These are phyloP conservation scores for Rhagonycha fulva DNA, from an alignment of 2,888 invertebrate species.

Conservation along the genomic window DNA sequence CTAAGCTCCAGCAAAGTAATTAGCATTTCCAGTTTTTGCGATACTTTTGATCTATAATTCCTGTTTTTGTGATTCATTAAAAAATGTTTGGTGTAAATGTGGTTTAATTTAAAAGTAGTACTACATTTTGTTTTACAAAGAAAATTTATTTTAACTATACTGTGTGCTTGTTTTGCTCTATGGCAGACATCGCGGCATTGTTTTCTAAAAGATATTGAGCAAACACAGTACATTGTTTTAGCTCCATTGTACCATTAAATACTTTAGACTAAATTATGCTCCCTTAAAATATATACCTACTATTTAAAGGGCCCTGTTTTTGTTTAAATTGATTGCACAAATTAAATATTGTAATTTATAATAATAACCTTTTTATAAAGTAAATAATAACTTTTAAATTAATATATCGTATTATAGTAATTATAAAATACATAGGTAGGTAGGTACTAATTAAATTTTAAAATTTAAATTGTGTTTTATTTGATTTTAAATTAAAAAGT, in stretches of 20 bases:
- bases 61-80: neutral
- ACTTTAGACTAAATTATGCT: constrained; percentile 15
- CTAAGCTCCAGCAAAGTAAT: neutral
- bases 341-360: neutral
- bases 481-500: neutral
- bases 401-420: too few species aligned
- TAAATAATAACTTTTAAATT: neutral
- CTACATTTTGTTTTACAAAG: neutral
- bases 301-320: neutral
- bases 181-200: constrained; percentile 9
- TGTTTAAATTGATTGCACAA: neutral
- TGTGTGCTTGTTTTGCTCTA: neutral
- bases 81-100: neutral
- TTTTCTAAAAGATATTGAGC: constrained; percentile 18
- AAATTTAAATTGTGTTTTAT: neutral
- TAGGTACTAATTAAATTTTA: too few species aligned
- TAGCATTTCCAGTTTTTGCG: neutral
- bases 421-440: too few species aligned
- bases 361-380: neutral
- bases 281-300: constrained; percentile 3
- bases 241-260: constrained; percentile 7
- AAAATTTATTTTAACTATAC: neutral
- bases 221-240: constrained; percentile 16
- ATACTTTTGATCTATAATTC: too few species aligned
- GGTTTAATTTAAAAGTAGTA: neutral